phyloP scores from a whole-genome alignment of 2,888 invertebrate genomes.

The Caprella mutica region DNA sequence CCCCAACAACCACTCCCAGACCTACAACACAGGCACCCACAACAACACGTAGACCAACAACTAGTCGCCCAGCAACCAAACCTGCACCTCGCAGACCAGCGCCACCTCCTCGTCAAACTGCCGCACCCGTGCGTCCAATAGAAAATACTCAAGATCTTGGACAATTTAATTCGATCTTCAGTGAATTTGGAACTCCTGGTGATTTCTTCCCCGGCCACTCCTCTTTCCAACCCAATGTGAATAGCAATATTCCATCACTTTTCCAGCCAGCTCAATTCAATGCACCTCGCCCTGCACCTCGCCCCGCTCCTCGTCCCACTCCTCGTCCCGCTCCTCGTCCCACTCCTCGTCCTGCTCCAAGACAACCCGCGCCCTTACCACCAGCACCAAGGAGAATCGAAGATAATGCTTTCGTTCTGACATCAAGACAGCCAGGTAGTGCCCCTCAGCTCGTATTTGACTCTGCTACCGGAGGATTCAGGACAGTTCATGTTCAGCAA shows the following conservation, averaged over 20 bases:
- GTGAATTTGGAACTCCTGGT: background rate
- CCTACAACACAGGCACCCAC: background rate
- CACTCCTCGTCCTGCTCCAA: conserved; percentile 2
- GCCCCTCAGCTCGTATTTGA: conserved; percentile 18
- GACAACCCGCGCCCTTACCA: background rate
- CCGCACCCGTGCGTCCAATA: too few relatives aligned
- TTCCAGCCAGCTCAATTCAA: background rate
- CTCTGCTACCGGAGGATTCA: conserved; percentile 24
- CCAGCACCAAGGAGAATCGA: background rate
- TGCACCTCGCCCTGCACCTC: background rate
- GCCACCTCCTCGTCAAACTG: background rate
- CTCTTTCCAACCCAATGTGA: too few relatives aligned
- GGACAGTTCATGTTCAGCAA: conserved; percentile 6
- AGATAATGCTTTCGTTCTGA: background rate
- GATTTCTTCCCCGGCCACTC: background rate
- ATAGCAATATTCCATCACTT: background rate
- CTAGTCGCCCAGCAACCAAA: background rate
- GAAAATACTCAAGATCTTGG: too few relatives aligned
- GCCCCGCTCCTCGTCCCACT: background rate
- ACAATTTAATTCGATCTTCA: background rate
- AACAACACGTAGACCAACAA: background rate
- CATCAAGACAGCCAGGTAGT: background rate
- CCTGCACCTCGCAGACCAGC: background rate
- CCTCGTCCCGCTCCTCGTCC: conserved; percentile 3
- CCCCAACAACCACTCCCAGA: background rate